A percentile compares a stretch with the other conserved stretches of the same genome.
Conservation (phyloP, 2,888 invertebrate genomes). For the Leistus spinibarbis region DNA sequence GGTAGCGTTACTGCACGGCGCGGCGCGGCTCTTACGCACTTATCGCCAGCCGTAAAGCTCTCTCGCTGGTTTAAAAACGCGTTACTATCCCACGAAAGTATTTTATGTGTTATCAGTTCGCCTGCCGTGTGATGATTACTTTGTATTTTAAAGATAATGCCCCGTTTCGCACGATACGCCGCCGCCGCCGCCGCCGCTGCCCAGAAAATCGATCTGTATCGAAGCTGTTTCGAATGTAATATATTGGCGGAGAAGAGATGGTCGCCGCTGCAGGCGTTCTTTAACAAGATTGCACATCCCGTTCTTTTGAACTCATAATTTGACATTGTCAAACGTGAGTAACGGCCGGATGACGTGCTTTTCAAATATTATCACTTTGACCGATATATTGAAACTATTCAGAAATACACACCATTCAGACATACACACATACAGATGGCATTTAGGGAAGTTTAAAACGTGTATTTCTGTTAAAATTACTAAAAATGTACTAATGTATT, state of each 20-base stretch:
- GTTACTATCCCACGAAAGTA: slow-evolving; percentile 12
- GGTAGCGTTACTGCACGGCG: slow-evolving; percentile 21
- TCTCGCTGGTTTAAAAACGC: slow-evolving; percentile 31
- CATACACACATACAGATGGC: not conserved
- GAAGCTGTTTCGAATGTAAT: slow-evolving; percentile 4
- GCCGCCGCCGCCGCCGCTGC: not conserved
- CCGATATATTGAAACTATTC: too few relatives aligned
- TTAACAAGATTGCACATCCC: not conserved
- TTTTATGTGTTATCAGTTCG: slow-evolving; percentile 26
- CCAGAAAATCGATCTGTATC: not conserved
- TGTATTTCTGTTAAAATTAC: too few relatives aligned
- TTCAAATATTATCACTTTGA: too few relatives aligned
- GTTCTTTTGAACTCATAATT: not conserved
- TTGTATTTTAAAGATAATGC: slow-evolving; percentile 26
- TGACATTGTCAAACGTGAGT: not conserved
- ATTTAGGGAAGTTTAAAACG: too few relatives aligned
- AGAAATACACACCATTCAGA: too few relatives aligned
- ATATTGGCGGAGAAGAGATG: too few relatives aligned
- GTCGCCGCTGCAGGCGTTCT: not conserved
- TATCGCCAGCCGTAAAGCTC: slow-evolving; percentile 16
- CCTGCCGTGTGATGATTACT: slow-evolving; percentile 21
- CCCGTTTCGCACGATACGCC: not conserved
- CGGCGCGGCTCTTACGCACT: slow-evolving; percentile 17
- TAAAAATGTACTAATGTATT: too few relatives aligned
- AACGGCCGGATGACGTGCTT: not conserved